Evolutionary conservation across 2,888 invertebrate species (phyloP), one percentile per base, ranked within the genome.

Genomic region (Orthonevra nobilis): DNA sequence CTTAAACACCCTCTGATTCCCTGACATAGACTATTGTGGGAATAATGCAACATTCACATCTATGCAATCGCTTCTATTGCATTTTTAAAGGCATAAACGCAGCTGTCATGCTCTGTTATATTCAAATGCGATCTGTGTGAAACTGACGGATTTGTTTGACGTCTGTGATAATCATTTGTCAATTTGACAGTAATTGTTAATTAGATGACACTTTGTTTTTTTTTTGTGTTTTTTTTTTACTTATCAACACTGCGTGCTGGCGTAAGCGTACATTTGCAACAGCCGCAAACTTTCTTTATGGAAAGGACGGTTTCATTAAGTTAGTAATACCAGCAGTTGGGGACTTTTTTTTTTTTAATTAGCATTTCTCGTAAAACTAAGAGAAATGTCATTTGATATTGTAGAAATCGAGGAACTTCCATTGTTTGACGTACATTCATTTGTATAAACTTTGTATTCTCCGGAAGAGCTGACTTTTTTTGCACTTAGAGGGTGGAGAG

Each of bases 341-440:
- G 19, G 15, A 30, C 20, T 28, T 30, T 6, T n/a, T 46, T 42
- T 30, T 68, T 63, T 73, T 69, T 75, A 75, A 75, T 69, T 77
- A 70, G 32, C 56, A 50, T n/a, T n/a, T n/a, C n/a, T n/a, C n/a
- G n/a, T n/a, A n/a, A n/a, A n/a, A n/a, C 26, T 23, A 30, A 34
- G 54, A 12, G 36, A 19, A 20, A 58, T 36, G 64, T 66, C 77
- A 72, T 72, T 66, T 72, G 58, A 70, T 46, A 66, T 32, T 23
- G 54, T 48, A 64, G 46, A 64, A 63, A 70, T 20, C 40, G 42
- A 63, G 50, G 50, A 63, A 69, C 63, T 23, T 36, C 52, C 46
- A 77, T 77, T 72, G 60, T 77, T 20, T 20, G 10, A 30, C 10
- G 38, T 38, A n/a, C n/a, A 26, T 15, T 6, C 14, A 52, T 52